Conservation (phyloP, 2,888 invertebrate genomes). For the Drosophila parthenogenetica region DNA sequence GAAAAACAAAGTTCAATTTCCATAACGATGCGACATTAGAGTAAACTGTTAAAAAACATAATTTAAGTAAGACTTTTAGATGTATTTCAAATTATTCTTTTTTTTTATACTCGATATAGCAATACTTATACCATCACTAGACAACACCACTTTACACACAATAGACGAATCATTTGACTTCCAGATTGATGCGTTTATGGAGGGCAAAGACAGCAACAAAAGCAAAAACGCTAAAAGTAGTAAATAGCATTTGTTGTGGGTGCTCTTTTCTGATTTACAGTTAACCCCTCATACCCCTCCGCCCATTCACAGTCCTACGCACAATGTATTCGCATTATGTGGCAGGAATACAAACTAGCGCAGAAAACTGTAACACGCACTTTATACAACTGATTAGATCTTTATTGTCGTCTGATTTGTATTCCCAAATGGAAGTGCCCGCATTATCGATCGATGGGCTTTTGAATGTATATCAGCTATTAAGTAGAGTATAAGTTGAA, state of each 20-base stretch:
- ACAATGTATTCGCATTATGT: neutral
- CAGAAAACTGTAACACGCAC: conserved; percentile 14
- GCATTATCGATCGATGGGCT: conserved; percentile 8
- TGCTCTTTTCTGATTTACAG: conserved; percentile 13
- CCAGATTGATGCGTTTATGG: conserved; percentile 19
- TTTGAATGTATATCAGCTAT: neutral
- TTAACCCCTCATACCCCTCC: neutral
- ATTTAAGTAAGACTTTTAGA: too few species aligned
- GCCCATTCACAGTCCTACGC: neutral
- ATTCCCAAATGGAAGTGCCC: conserved; percentile 1
- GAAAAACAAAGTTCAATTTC: too few species aligned
- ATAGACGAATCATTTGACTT: conserved; percentile 21
- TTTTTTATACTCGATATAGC: too few species aligned
- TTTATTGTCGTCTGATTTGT: conserved; percentile 15
- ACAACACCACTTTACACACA: conserved; percentile 10
- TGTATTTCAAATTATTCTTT: too few species aligned
- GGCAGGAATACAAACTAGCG: conserved; percentile 17
- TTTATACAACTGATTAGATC: conserved; percentile 11
- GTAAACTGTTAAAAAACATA: too few species aligned
- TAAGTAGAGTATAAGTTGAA: neutral
- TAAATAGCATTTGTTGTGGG: conserved; percentile 17
- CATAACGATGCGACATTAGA: too few species aligned
- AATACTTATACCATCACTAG: neutral
- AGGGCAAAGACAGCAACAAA: neutral
- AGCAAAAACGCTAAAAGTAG: neutral